phyloP scores from a whole-genome alignment of 1,140 invertebrate genomes.

The Neuroterus valhalla region DNA sequence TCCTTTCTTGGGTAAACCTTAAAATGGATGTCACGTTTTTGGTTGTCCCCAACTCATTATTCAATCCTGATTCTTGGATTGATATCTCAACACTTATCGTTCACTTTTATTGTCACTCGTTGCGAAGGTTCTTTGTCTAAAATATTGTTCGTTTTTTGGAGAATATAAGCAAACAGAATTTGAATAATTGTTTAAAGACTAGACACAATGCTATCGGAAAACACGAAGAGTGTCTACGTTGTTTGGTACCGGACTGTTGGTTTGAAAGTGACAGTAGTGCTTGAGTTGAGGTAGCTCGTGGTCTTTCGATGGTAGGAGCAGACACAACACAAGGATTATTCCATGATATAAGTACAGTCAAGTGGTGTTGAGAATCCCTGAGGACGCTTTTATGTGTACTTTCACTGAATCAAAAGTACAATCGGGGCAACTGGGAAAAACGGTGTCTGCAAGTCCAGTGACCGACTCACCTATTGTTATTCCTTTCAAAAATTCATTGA shows the following conservation, averaged over 20 bases:
- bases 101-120: no score
- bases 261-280: conserved; percentile 72
- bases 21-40: no score
- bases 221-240: conserved; percentile 41
- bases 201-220: background rate
- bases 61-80: no score
- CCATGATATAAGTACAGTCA: conserved; percentile 28
- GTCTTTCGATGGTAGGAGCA: conserved; percentile 61
- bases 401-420: conserved; percentile 57
- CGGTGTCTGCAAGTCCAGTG: background rate
- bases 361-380: conserved; percentile 55
- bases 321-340: conserved; percentile 38
- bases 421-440: background rate
- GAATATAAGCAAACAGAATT: no score
- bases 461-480: background rate
- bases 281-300: conserved; percentile 63
- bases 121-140: background rate
- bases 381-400: conserved; percentile 56
- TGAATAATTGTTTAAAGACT: no score
- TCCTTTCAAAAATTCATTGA: no score
- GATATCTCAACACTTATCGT: no score
- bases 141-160: background rate
- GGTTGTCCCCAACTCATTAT: no score
- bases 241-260: conserved; percentile 64
- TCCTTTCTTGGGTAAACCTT: no score